Evolutionary conservation across 2,888 invertebrate genomes (phyloP).

Genomic region (Dusona sp.): DNA sequence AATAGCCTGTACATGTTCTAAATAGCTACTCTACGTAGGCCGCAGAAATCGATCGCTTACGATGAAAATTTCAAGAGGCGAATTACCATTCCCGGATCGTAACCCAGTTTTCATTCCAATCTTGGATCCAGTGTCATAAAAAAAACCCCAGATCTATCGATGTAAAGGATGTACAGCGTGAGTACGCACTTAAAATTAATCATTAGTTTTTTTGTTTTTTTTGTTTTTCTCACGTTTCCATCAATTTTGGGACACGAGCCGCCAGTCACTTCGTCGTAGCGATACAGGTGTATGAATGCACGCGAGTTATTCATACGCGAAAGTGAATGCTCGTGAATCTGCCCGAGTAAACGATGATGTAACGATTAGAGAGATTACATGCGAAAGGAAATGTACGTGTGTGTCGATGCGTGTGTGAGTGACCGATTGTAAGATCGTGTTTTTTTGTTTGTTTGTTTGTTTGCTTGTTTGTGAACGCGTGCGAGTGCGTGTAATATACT

Average conservation of each 20-base stretch:
- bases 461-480: constrained; percentile 74
- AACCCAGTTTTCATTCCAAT: constrained; percentile 24
- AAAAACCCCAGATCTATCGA: neutral
- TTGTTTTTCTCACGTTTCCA: constrained; percentile 16
- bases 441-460: constrained; percentile 71
- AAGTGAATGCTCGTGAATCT: constrained; percentile 46
- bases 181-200: neutral
- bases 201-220: constrained; percentile 27
- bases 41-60: neutral
- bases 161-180: neutral
- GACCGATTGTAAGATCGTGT: constrained; percentile 67
- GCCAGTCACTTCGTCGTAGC: constrained; percentile 40
- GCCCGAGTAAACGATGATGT: constrained; percentile 43
- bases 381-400: constrained; percentile 62
- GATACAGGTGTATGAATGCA: constrained; percentile 46
- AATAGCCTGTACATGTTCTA: neutral
- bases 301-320: constrained; percentile 44
- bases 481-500: constrained; percentile 83
- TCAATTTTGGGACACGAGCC: constrained; percentile 40
- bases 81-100: neutral
- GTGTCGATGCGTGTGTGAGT: constrained; percentile 70
- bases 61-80: neutral
- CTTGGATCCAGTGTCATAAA: constrained; percentile 3
- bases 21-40: neutral
- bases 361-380: constrained; percentile 39